Evolutionary conservation across 2,797 vertebrate genomes (phyloP).

Genomic region (Enoplosus armatus): DNA sequence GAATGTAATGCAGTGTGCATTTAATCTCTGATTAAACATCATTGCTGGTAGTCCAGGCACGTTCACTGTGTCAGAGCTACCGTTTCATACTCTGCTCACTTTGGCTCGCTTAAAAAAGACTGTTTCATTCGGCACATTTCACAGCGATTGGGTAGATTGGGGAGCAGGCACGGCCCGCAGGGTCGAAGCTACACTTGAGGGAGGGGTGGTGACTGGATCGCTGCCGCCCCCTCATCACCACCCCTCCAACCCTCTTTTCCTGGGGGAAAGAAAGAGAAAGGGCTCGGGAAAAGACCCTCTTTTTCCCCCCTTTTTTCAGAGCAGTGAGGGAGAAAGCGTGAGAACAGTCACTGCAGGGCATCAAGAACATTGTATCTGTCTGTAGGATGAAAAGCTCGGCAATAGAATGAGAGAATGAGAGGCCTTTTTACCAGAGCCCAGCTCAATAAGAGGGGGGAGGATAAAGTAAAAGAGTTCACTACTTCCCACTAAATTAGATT

Average conservation of each 20-base stretch:
- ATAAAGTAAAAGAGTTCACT: slow-evolving; percentile 70
- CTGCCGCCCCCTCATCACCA: slow-evolving; percentile 31
- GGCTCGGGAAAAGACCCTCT: slow-evolving; percentile 51
- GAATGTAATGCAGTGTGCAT: slow-evolving; percentile 61
- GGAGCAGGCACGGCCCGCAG: slow-evolving; percentile 27
- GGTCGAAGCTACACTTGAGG: slow-evolving; percentile 52
- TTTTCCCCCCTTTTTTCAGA: slow-evolving; percentile 56
- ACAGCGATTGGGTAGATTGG: slow-evolving; percentile 31
- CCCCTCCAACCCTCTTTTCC: slow-evolving; percentile 47
- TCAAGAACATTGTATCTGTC: slow-evolving; percentile 82
- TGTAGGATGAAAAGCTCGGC: slow-evolving; percentile 79
- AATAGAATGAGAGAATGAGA: slow-evolving; percentile 70
- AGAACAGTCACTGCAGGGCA: slow-evolving; percentile 78
- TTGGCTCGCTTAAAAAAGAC: slow-evolving; percentile 42
- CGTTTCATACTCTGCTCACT: slow-evolving; percentile 64
- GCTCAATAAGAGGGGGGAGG: slow-evolving; percentile 54
- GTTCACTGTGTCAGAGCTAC: slow-evolving; percentile 61
- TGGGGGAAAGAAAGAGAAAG: slow-evolving; percentile 59
- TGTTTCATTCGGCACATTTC: slow-evolving; percentile 63
- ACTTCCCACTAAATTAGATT: slow-evolving; percentile 81
- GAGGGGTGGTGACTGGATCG: slow-evolving; percentile 61
- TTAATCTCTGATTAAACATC: slow-evolving; percentile 79
- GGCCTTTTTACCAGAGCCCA: slow-evolving; percentile 56
- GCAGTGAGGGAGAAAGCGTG: slow-evolving; percentile 74
- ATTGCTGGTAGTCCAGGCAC: slow-evolving; percentile 72